Evolutionary conservation across 2,888 invertebrate species (phyloP).

Genomic region (Tenthredo mesomela): DNA sequence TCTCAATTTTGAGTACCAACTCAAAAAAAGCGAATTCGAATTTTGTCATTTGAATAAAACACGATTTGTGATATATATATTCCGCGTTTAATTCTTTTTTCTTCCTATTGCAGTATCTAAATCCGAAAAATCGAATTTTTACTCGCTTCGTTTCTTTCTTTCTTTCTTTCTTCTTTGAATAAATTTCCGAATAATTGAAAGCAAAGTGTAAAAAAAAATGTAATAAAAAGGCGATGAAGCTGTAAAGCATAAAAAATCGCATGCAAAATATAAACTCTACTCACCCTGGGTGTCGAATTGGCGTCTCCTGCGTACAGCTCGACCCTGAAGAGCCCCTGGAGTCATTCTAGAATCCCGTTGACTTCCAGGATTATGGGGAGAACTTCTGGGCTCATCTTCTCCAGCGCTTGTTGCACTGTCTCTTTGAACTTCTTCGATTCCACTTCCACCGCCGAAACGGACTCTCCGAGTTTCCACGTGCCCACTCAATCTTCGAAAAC

Average conservation of each 20-base stretch:
- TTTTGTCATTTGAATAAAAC: too few relatives aligned
- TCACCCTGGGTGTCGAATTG: conserved; percentile 76
- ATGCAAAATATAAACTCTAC: conserved; percentile 28
- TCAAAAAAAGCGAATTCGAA: too few relatives aligned
- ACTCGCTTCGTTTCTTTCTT: too few relatives aligned
- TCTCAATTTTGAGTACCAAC: too few relatives aligned
- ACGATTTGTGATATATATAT: too few relatives aligned
- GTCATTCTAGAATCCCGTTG: conserved; percentile 64
- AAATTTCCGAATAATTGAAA: too few relatives aligned
- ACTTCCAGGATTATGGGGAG: conserved; percentile 69
- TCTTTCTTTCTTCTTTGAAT: too few relatives aligned
- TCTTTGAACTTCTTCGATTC: conserved; percentile 73
- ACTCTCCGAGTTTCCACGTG: conserved; percentile 73
- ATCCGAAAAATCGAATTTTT: too few relatives aligned
- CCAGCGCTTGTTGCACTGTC: conserved; percentile 76
- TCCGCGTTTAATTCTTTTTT: too few relatives aligned
- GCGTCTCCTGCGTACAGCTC: conserved; percentile 73
- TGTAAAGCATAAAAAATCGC: background rate
- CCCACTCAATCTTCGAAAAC: conserved; percentile 68
- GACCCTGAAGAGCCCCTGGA: conserved; percentile 69
- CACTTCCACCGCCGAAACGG: conserved; percentile 67
- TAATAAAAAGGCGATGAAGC: background rate
- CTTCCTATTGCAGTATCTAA: too few relatives aligned
- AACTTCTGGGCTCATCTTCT: conserved; percentile 73
- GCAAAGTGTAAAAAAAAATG: background rate